Evolutionary conservation across 2,797 vertebrate species (phyloP), one percentile per base, ranked within the genome.

Genomic region (Heliangelus exortis): DNA sequence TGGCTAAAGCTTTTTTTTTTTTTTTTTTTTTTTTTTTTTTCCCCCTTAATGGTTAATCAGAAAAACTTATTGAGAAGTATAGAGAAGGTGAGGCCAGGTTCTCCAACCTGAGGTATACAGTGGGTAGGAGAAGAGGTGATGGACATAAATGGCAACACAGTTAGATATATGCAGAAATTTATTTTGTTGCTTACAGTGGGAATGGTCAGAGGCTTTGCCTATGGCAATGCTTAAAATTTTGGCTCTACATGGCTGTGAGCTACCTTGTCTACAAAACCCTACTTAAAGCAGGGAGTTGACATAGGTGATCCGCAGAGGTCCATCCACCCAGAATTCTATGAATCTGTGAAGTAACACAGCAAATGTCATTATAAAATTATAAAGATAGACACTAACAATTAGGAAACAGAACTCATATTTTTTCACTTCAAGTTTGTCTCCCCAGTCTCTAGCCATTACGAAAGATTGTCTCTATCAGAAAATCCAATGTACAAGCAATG

Each of bases 181-280:
- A 10, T 79, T 76, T 79, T 25, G 8, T 51, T 72, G 88, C 63
- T 78, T 14, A 48, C 29, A 5, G 2, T 23, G 21, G 66, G 29
- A 54, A n/a, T 75, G 4, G 45, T 48, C 65, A 76, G 34, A 59
- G 15, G 20, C 11, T 51, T 47, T 71, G 5, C 61, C 43, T 14
- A 12, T 29, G 7, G 8, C 1, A 1, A 45, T 47, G 23, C 8
- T 81, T 31, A 87, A 22, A 55, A 65, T 66, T 83, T 47, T 75
- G 41, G 18, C 26, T 57, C 1, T 33, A 33, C 1, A 0, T 0
- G 2, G 2, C 3, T 7, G 12, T 9, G 19, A 48, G 26, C 34
- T 80, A 50, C 22, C 14, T 86, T 15, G 33, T 51, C 28, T 80
- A 39, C 19, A 57, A 77, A 10, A 58, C 4, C 6, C 8, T 45